These are phyloP conservation scores for Atta cephalotes DNA, from an alignment of 1,140 invertebrate genomes.

Conservation along the genomic window DNA sequence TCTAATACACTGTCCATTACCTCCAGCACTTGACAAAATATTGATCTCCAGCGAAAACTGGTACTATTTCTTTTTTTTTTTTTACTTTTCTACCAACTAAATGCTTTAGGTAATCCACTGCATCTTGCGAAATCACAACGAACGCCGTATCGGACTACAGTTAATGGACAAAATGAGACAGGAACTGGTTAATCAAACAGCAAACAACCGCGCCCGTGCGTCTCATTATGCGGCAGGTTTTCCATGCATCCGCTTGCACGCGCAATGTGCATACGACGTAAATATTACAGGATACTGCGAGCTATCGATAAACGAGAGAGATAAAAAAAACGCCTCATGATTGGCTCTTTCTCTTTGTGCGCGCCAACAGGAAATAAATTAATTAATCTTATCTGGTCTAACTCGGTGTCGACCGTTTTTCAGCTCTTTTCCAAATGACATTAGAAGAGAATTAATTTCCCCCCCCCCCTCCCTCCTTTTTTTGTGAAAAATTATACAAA, in stretches of 20 bases:
- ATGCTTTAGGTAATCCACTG: background rate
- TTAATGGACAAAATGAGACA: constrained; percentile 13
- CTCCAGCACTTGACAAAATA: background rate
- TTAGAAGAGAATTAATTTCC: background rate
- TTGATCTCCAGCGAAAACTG: background rate
- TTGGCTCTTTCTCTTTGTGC: background rate
- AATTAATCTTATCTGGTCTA: constrained; percentile 65
- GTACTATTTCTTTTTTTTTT: background rate
- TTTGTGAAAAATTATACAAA: background rate
- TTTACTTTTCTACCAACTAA: background rate
- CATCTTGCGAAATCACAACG: constrained; percentile 30
- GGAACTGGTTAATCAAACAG: constrained; percentile 54
- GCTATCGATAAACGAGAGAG: constrained; percentile 14
- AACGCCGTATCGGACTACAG: background rate
- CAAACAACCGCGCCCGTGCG: constrained; percentile 51
- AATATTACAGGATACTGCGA: constrained; percentile 36
- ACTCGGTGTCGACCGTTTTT: background rate
- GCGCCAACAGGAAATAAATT: constrained; percentile 50
- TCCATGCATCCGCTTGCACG: constrained; percentile 25
- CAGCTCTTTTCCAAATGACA: background rate
- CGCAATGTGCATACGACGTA: constrained; percentile 39
- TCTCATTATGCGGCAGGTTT: constrained; percentile 44
- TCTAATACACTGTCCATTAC: background rate
- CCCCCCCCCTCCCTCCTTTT: too few species aligned
- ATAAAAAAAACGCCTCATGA: constrained; percentile 16